These are phyloP conservation scores for Hirtodrosophila cameraria DNA, from an alignment of 2,888 invertebrate genomes.

Conservation along the genomic window DNA sequence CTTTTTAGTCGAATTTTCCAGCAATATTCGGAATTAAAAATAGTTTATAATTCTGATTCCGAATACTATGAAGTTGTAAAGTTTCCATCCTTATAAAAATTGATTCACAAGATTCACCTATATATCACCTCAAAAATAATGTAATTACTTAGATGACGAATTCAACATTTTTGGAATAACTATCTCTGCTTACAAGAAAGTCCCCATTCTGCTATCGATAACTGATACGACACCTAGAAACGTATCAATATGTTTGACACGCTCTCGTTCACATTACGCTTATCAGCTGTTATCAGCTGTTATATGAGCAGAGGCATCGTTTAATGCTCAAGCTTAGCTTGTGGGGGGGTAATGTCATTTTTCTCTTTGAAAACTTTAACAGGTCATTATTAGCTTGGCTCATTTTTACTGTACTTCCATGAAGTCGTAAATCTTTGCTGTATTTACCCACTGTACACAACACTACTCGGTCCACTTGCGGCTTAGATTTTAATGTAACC, in stretches of 20 bases:
- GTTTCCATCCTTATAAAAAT: no score
- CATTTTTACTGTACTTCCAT: constrained; percentile 25
- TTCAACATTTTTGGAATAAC: no score
- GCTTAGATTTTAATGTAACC: constrained; percentile 26
- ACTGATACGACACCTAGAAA: constrained; percentile 15
- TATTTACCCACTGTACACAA: neutral
- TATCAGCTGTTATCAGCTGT: constrained; percentile 28
- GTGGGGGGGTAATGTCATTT: neutral
- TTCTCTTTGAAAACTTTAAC: neutral
- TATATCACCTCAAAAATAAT: no score
- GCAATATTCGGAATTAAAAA: no score
- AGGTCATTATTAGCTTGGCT: neutral
- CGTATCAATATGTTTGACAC: constrained; percentile 4
- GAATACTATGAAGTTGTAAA: no score
- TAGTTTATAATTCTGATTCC: no score
- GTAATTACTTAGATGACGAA: no score
- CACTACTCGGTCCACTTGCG: neutral
- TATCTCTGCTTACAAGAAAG: neutral
- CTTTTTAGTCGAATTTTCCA: no score
- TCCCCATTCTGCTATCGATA: constrained; percentile 1
- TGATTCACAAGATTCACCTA: no score
- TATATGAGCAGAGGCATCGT: neutral
- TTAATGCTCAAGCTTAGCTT: neutral
- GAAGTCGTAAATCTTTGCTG: constrained; percentile 48
- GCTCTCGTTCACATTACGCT: constrained; percentile 8